Conservation (phyloP, 2,888 invertebrate genomes). For the Rotaria socialis region DNA sequence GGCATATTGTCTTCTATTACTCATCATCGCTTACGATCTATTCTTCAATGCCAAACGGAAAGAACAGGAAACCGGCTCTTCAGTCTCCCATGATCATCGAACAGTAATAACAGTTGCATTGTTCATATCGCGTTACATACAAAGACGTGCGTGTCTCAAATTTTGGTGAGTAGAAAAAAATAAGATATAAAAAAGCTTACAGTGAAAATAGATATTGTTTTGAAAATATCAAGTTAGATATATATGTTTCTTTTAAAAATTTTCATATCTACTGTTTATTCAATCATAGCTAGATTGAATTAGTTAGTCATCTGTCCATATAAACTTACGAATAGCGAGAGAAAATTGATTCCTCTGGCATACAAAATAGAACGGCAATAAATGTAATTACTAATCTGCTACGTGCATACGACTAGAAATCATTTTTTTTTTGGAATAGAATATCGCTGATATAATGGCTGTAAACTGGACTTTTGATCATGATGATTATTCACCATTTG, state of each 20-base stretch:
- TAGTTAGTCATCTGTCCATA: neutral
- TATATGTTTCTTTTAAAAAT: neutral
- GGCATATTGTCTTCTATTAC: neutral
- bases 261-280: neutral
- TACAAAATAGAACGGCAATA: neutral
- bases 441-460: neutral
- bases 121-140: too few species aligned
- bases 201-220: neutral
- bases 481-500: constrained; percentile 32
- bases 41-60: neutral
- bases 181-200: too few species aligned
- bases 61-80: neutral
- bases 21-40: neutral
- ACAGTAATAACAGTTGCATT: neutral
- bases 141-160: too few species aligned
- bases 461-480: neutral
- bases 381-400: neutral
- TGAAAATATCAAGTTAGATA: neutral
- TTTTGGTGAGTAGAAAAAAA: too few species aligned
- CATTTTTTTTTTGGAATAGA: too few species aligned
- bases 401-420: neutral
- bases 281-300: neutral
- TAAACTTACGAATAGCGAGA: neutral
- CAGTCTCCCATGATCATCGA: neutral
- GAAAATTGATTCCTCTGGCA: too few species aligned